phyloP scores from a whole-genome alignment of 2,113 vertebrate species.

The Athene cunicularia region DNA sequence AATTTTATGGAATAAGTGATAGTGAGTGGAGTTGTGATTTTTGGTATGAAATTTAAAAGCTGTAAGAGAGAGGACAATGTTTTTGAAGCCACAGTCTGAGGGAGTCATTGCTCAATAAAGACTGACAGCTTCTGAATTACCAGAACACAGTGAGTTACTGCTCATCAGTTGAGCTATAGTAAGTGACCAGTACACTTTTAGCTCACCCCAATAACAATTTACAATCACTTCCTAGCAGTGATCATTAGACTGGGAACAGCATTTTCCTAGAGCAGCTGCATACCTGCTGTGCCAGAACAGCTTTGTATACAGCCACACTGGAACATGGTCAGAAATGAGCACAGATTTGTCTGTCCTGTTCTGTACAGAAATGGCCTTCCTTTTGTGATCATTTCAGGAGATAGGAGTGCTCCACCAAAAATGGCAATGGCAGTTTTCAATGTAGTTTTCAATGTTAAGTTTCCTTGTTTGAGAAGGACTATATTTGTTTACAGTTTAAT shows the following conservation, averaged over 20 bases:
- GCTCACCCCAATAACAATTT: background rate
- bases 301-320: background rate
- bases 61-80: background rate
- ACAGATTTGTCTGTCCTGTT: background rate
- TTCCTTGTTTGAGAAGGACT: background rate
- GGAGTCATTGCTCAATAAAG: background rate
- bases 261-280: conserved; percentile 5
- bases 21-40: background rate
- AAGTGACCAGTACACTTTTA: background rate
- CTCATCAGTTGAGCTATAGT: background rate
- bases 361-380: background rate
- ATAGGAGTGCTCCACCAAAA: background rate
- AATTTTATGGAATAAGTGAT: background rate
- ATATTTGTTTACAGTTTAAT: background rate
- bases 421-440: background rate
- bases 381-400: background rate
- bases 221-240: background rate
- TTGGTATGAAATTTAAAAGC: background rate
- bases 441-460: background rate
- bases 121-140: background rate
- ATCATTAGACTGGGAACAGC: background rate
- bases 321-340: background rate
- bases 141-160: background rate
- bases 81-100: background rate
- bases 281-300: background rate